Conservation (phyloP, 2,797 vertebrate genomes). For the Sylvia borin region DNA sequence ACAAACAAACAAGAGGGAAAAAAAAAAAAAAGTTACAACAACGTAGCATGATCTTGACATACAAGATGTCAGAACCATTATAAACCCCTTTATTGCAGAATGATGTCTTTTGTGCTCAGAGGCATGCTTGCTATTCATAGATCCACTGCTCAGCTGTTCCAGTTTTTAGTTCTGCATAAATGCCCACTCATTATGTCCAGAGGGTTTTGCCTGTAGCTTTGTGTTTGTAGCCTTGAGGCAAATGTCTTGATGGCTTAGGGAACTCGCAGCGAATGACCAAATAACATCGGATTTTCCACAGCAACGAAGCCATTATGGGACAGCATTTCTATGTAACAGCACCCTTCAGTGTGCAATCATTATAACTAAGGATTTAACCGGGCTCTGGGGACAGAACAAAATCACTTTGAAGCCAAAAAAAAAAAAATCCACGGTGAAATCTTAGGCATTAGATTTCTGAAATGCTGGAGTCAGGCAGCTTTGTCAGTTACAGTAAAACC, state of each 20-base stretch:
- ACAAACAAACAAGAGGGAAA: constrained; percentile 30
- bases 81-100: constrained; percentile 66
- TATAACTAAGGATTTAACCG: constrained; percentile 71
- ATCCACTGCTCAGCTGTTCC: constrained; percentile 78
- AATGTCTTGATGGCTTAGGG: constrained; percentile 79
- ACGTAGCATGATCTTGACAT: constrained; percentile 71
- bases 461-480: constrained; percentile 43
- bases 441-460: constrained; percentile 53
- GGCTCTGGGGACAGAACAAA: constrained; percentile 67
- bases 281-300: constrained; percentile 79
- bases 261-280: constrained; percentile 73
- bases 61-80: constrained; percentile 77
- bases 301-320: constrained; percentile 77
- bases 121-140: constrained; percentile 77
- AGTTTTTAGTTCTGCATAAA: constrained; percentile 81
- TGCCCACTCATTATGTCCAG: constrained; percentile 78
- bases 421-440: constrained; percentile 49
- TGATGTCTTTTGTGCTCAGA: constrained; percentile 74
- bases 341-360: constrained; percentile 74
- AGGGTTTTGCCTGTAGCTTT: constrained; percentile 80
- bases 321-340: constrained; percentile 75
- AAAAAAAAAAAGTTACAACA: constrained; percentile 64
- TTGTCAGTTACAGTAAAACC: constrained; percentile 52
- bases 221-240: constrained; percentile 78
- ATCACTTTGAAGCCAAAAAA: constrained; percentile 68